phyloP scores from a whole-genome alignment of 2,888 invertebrate species.

The Autographa pulchrina region DNA sequence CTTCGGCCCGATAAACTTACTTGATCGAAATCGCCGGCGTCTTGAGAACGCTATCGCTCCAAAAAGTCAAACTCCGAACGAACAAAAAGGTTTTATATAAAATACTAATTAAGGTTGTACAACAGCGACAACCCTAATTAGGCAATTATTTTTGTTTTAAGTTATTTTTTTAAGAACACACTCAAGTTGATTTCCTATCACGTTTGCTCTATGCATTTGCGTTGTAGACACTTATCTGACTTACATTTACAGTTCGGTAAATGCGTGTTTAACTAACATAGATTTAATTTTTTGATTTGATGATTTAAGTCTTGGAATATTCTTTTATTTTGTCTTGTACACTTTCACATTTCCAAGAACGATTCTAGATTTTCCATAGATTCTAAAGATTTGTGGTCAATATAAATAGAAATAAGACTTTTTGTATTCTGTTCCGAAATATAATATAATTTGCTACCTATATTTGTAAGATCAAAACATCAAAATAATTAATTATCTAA shows the following conservation, averaged over 20 bases:
- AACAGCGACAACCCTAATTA: background rate
- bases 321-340: constrained; percentile 1
- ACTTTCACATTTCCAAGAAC: too few species aligned
- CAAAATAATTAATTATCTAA: too few species aligned
- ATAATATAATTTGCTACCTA: too few species aligned
- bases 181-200: constrained; percentile 11
- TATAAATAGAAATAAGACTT: too few species aligned
- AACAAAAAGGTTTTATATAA: constrained; percentile 22
- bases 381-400: too few species aligned
- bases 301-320: background rate
- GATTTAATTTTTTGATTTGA: background rate
- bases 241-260: constrained; percentile 36
- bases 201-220: constrained; percentile 12
- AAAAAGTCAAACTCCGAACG: constrained; percentile 29
- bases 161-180: background rate
- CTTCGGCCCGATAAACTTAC: constrained; percentile 42
- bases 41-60: constrained; percentile 37
- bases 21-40: constrained; percentile 48
- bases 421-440: too few species aligned
- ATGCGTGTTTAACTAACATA: background rate
- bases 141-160: background rate
- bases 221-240: constrained; percentile 28
- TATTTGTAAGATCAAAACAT: too few species aligned
- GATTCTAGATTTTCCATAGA: too few species aligned
- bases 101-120: constrained; percentile 18